Base-by-base conservation (phyloP, 2,113 vertebrate species). In the Ameiurus melas region DNA sequence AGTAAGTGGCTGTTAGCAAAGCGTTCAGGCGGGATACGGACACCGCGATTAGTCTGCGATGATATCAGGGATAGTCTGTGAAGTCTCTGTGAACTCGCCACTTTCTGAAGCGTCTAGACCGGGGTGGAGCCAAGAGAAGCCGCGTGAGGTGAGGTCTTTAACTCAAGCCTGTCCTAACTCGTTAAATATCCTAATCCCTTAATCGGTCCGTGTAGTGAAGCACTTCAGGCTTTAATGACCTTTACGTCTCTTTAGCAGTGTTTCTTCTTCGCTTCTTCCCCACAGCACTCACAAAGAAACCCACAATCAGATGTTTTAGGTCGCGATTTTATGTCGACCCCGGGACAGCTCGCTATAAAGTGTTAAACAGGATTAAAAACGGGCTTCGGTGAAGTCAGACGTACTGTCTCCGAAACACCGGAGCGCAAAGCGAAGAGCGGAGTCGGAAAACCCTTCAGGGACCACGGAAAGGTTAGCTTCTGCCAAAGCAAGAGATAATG, bases 1-100 rank as follows among this genome's bases (percentile, higher is more conserved):
- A 82, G 80, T 82, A 82, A 82, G 80, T 25, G n/a, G 80, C 57
- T 33, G 79, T 33, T 36, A 60, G 79, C 53, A 62, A 60, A 82
- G 53, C 7, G 20, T 62, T 27, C 80, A 25, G 80, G 30, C 55
- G 60, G 80, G 55, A 82, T 60, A 60, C 20, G 5, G 33, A 82
- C 20, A 36, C 4, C 4, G 20, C 39, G 80, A 82, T 82, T 60
- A 39, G 57, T 39, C 20, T 60, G 79, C 36, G 53, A 19, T 57
- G 79, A 79, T 30, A 5, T 33, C 33, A 81, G 53, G n/a, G n/a
- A 5, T 30, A 53, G 77, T 79, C 17, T 79, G 77, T 8, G 4
- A 36, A 60, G 20, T 60, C 30, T 57, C 20, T 1, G 10, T 9
- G 33, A 53, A 79, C 27, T 79, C 5, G 5, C 25, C 25, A 53